Evolutionary conservation across 2,113 vertebrate species (phyloP).

Genomic region (Etheostoma spectabile): DNA sequence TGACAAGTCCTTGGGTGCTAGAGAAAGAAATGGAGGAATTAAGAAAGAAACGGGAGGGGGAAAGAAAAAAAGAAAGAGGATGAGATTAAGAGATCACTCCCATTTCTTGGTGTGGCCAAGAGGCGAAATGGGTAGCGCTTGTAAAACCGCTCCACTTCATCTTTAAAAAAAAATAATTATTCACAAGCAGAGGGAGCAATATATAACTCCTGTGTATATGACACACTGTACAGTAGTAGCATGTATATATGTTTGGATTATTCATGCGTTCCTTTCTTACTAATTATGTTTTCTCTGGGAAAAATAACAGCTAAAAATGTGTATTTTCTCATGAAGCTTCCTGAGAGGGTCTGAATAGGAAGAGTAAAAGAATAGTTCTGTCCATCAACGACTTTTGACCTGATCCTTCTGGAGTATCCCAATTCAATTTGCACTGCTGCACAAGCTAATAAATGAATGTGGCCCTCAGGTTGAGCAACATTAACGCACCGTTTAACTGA

Average conservation of each 20-base stretch:
- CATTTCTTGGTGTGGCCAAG: constrained; percentile 17
- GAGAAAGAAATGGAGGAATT: not conserved
- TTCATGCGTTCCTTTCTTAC: constrained; percentile 67
- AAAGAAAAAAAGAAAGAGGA: not conserved
- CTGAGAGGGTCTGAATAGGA: not conserved
- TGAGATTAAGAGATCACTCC: constrained; percentile 24
- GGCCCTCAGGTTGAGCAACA: constrained; percentile 17
- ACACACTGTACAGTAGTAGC: constrained; percentile 41
- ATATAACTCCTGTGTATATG: constrained; percentile 54
- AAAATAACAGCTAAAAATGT: constrained; percentile 33
- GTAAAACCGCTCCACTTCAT: constrained; percentile 28
- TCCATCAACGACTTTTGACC: constrained; percentile 15
- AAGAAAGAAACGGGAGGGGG: not conserved
- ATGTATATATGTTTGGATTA: constrained; percentile 57
- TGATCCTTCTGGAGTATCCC: constrained; percentile 10
- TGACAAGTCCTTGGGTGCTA: constrained; percentile 40
- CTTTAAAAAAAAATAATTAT: constrained; percentile 66
- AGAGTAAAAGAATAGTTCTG: not conserved
- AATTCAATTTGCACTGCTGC: constrained; percentile 39
- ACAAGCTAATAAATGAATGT: constrained; percentile 40
- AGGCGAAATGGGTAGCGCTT: constrained; percentile 13
- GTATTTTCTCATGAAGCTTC: constrained; percentile 25
- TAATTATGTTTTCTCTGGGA: constrained; percentile 62
- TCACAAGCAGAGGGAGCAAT: constrained; percentile 59
- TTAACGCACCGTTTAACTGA: constrained; percentile 29